These are phyloP conservation scores for Podarcis cretensis DNA, from an alignment of 2,113 vertebrate species.

Conservation along the genomic window DNA sequence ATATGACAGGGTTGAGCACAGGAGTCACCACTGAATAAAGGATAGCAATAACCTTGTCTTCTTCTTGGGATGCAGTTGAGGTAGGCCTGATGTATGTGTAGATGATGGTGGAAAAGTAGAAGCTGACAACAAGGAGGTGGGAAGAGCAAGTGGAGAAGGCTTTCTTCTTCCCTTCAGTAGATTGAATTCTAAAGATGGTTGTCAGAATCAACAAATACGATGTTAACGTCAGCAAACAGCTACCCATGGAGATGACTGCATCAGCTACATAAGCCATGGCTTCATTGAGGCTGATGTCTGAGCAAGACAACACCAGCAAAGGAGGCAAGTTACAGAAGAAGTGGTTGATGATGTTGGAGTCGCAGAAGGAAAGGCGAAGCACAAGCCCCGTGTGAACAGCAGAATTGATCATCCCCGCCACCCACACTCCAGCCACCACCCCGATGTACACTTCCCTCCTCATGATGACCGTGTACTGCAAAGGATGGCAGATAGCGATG, in stretches of 20 bases:
- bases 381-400: conserved; percentile 29
- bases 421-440: conserved; percentile 4
- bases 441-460: conserved; percentile 28
- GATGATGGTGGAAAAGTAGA: conserved; percentile 39
- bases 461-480: conserved; percentile 53
- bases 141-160: conserved; percentile 64
- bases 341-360: conserved; percentile 50
- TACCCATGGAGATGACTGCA: conserved; percentile 36
- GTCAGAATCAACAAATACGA: conserved; percentile 52
- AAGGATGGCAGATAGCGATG: conserved; percentile 51
- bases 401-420: conserved; percentile 25
- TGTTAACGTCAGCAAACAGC: conserved; percentile 39
- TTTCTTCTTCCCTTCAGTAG: conserved; percentile 27
- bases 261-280: conserved; percentile 45
- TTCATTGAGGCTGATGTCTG: conserved; percentile 35
- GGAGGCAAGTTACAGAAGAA: conserved; percentile 63
- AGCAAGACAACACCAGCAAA: conserved; percentile 50
- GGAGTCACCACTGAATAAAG: conserved; percentile 1
- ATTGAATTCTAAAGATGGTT: conserved; percentile 49
- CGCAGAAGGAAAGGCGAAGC: conserved; percentile 53
- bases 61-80: neutral
- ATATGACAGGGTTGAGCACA: conserved; percentile 5
- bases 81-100: conserved; percentile 41
- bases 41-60: neutral
- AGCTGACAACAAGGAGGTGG: conserved; percentile 46